Evolutionary conservation across 2,797 vertebrate genomes (phyloP).

Genomic region (Harpagifer antarcticus): DNA sequence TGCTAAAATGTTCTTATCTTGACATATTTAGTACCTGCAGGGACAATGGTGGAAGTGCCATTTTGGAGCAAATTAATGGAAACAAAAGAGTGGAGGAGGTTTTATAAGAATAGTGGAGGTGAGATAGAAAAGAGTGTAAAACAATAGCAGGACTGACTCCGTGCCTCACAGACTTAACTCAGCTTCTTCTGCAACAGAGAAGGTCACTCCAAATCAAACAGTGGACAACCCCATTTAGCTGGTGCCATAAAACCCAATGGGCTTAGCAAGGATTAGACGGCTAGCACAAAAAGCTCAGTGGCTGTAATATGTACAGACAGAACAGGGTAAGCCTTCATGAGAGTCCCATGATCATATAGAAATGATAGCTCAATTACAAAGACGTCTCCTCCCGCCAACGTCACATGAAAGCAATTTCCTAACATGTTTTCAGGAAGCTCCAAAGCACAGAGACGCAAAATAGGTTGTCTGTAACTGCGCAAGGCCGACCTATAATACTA

Average conservation of each 20-base stretch:
- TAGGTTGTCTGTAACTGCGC: neutral
- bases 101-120: constrained; percentile 6
- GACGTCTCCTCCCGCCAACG: constrained; percentile 12
- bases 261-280: constrained; percentile 61
- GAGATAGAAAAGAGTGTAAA: constrained; percentile 12
- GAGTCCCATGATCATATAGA: constrained; percentile 33
- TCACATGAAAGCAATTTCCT: neutral
- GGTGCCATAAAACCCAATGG: constrained; percentile 37
- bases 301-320: constrained; percentile 39
- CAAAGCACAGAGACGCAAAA: constrained; percentile 4
- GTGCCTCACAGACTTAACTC: constrained; percentile 40
- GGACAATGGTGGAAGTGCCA: constrained; percentile 7
- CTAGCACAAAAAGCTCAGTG: constrained; percentile 35
- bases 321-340: neutral
- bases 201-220: constrained; percentile 59
- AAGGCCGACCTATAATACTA: neutral
- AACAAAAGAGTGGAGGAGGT: constrained; percentile 5
- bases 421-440: constrained; percentile 8
- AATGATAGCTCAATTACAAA: constrained; percentile 54
- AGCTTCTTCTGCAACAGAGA: constrained; percentile 40
- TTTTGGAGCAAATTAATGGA: constrained; percentile 27
- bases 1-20: constrained; percentile 19
- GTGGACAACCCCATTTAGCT: constrained; percentile 51
- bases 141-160: neutral
- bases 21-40: neutral